These are phyloP conservation scores for Calephelis nemesis DNA, from an alignment of 1,140 invertebrate species.

Conservation along the genomic window DNA sequence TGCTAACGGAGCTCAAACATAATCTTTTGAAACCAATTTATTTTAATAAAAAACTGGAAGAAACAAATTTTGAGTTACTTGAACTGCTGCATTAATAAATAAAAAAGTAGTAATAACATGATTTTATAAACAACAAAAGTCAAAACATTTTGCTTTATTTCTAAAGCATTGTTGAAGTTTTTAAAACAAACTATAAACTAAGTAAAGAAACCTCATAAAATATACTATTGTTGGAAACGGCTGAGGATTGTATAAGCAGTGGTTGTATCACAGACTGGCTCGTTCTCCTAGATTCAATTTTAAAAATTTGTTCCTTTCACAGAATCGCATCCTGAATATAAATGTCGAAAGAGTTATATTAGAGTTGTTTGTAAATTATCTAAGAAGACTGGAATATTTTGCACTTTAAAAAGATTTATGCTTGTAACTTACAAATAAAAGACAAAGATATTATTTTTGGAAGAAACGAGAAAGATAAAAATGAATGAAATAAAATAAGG, in stretches of 20 bases:
- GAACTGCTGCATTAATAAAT: too few species aligned
- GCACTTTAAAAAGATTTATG: neutral
- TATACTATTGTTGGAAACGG: constrained; percentile 27
- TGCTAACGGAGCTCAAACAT: too few species aligned
- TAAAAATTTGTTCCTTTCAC: constrained; percentile 67
- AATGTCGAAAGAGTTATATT: constrained; percentile 53
- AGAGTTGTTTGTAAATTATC: constrained; percentile 40
- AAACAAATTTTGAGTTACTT: too few species aligned
- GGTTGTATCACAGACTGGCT: constrained; percentile 52
- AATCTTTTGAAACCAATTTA: too few species aligned
- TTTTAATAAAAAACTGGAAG: too few species aligned
- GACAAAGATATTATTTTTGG: too few species aligned
- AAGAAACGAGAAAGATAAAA: too few species aligned
- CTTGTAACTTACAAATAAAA: constrained; percentile 30
- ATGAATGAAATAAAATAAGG: too few species aligned
- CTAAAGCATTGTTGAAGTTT: neutral
- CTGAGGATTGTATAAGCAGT: constrained; percentile 29
- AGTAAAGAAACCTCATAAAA: constrained; percentile 20
- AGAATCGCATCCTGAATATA: constrained; percentile 57
- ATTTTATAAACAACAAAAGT: too few species aligned
- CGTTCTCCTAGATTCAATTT: constrained; percentile 64
- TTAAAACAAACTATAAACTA: constrained; percentile 10
- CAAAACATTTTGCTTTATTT: too few species aligned
- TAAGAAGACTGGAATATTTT: constrained; percentile 17
- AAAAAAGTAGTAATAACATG: neutral